Percentiles rank a stretch among this genome's conserved stretches.
These are phyloP conservation scores for Perca schrenkii DNA, from an alignment of 2,113 vertebrate species.

Conservation along the genomic window DNA sequence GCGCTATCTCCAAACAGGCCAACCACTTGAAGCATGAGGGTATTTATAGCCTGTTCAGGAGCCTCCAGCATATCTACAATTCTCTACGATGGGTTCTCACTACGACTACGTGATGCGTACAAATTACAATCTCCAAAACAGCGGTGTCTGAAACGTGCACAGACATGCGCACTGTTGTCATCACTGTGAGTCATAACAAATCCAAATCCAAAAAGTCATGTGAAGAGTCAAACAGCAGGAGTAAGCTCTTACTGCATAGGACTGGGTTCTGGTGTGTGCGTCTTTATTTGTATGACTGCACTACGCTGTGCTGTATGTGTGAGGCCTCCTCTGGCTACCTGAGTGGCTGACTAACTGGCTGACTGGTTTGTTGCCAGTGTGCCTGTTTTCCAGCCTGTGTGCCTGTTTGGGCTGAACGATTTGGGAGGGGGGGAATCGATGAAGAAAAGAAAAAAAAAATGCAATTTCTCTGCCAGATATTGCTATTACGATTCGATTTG, in stretches of 20 bases:
- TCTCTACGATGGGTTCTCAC: constrained; percentile 2
- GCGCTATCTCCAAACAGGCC: constrained; percentile 56
- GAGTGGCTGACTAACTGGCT: constrained; percentile 22
- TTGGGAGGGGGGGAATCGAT: no score
- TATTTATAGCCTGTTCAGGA: constrained; percentile 66
- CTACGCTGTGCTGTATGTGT: constrained; percentile 3
- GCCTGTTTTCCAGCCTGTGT: not conserved
- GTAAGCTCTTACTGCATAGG: not conserved
- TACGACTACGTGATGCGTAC: not conserved
- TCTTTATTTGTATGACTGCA: constrained; percentile 5
- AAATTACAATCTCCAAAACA: constrained; percentile 21
- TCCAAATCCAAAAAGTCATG: constrained; percentile 29
- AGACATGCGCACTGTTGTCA: constrained; percentile 40
- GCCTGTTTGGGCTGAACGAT: no score
- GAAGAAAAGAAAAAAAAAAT: no score
- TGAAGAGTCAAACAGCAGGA: constrained; percentile 62
- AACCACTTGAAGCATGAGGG: constrained; percentile 50
- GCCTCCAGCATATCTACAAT: constrained; percentile 31
- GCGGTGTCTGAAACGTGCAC: constrained; percentile 24
- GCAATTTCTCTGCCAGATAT: no score
- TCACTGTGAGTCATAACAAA: constrained; percentile 52
- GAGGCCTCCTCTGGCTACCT: constrained; percentile 47
- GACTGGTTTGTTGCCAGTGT: not conserved
- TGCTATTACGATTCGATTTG: no score
- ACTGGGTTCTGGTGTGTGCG: not conserved